These are phyloP conservation scores for Chrysolina haemoptera DNA, from an alignment of 2,888 invertebrate species.

Conservation along the genomic window DNA sequence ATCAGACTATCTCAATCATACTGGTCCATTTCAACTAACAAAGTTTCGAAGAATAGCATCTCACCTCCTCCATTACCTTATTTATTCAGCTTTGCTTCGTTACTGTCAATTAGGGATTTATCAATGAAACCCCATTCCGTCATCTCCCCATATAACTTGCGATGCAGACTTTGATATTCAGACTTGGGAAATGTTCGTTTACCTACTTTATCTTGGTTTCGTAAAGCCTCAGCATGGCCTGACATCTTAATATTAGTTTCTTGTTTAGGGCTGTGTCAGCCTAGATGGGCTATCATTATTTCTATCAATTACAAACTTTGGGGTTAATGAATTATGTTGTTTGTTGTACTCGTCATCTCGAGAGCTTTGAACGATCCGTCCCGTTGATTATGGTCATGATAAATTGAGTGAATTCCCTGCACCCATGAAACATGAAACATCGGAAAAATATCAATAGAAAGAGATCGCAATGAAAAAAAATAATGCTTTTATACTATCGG, in stretches of 20 bases:
- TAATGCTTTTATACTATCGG: no score
- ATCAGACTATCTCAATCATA: no score
- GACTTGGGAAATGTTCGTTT: constrained; percentile 17
- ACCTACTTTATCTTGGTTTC: constrained; percentile 30
- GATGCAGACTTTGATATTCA: constrained; percentile 8
- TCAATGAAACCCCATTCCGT: background rate
- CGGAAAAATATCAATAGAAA: no score
- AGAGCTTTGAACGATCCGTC: constrained; percentile 7
- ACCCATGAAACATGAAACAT: no score
- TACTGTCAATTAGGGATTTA: constrained; percentile 8
- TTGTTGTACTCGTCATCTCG: constrained; percentile 28
- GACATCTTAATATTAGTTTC: constrained; percentile 39
- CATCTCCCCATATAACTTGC: background rate
- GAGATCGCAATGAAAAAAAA: no score
- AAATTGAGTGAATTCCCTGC: background rate
- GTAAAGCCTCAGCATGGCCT: constrained; percentile 27
- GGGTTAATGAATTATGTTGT: constrained; percentile 38
- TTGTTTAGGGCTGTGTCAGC: constrained; percentile 39
- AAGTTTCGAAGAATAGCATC: background rate
- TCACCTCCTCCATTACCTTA: background rate
- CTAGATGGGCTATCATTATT: constrained; percentile 40
- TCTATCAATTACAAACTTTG: constrained; percentile 41
- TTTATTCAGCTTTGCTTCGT: background rate
- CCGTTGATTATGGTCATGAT: constrained; percentile 13
- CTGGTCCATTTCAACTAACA: background rate